Conservation (phyloP, 1,140 invertebrate species). For the Temnothorax nylanderi region DNA sequence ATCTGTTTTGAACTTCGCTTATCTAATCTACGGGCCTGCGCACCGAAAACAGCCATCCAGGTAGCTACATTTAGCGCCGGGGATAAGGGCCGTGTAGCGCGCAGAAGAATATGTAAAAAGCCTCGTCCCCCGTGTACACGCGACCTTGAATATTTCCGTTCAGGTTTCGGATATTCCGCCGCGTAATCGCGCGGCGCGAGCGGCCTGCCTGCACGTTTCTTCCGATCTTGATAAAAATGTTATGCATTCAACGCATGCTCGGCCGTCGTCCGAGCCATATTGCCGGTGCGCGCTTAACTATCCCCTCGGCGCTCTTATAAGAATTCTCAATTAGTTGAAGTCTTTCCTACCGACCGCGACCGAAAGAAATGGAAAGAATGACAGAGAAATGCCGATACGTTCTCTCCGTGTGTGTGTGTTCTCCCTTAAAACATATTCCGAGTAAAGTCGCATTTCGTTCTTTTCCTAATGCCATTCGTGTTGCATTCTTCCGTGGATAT, state of each 20-base stretch:
- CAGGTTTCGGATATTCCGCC: slow-evolving; percentile 50
- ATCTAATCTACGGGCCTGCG: slow-evolving; percentile 22
- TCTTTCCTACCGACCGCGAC: not conserved
- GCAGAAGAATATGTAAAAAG: slow-evolving; percentile 12
- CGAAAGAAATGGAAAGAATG: slow-evolving; percentile 23
- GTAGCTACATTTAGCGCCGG: slow-evolving; percentile 15
- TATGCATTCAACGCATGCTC: slow-evolving; percentile 66
- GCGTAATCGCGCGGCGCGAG: not conserved
- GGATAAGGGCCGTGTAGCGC: not conserved
- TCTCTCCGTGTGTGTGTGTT: not conserved
- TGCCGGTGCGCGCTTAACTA: slow-evolving; percentile 36
- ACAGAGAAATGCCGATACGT: slow-evolving; percentile 8
- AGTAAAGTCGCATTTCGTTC: not conserved
- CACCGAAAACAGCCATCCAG: slow-evolving; percentile 21
- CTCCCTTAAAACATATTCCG: not conserved
- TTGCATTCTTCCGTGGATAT: not conserved
- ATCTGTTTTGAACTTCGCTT: slow-evolving; percentile 51
- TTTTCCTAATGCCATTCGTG: not conserved
- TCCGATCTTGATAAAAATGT: slow-evolving; percentile 68
- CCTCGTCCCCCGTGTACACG: not conserved
- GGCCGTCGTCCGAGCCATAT: slow-evolving; percentile 27
- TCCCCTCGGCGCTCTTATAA: slow-evolving; percentile 23
- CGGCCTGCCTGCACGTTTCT: slow-evolving; percentile 44
- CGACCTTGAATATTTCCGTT: slow-evolving; percentile 55
- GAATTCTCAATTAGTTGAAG: slow-evolving; percentile 58